Conservation (phyloP, 1,140 invertebrate species). For the Megalonaias nervosa region DNA sequence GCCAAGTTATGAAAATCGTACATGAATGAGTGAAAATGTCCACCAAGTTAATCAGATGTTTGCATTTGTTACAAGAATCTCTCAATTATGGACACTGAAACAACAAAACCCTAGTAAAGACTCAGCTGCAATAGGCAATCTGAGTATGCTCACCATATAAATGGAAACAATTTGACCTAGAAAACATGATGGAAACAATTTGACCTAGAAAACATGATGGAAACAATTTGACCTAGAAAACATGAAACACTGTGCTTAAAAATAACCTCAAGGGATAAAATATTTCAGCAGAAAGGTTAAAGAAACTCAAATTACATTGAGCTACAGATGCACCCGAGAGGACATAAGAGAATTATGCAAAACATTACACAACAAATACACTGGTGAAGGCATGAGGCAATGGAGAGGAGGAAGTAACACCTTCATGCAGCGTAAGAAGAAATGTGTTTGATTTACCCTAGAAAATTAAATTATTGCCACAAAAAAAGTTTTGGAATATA, state of each 20-base stretch:
- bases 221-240: too few species aligned
- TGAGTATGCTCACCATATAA: conserved; percentile 13
- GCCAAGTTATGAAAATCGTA: conserved; percentile 1
- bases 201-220: too few species aligned
- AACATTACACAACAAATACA: neutral
- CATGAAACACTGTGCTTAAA: too few species aligned
- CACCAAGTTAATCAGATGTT: conserved; percentile 1
- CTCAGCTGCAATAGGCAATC: conserved; percentile 10
- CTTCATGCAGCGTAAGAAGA: too few species aligned
- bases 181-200: too few species aligned
- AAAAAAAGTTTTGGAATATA: too few species aligned
- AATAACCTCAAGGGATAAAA: neutral
- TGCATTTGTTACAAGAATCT: conserved; percentile 9
- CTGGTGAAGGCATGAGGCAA: neutral
- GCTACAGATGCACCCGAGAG: neutral
- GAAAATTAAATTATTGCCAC: too few species aligned
- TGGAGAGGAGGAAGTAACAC: too few species aligned
- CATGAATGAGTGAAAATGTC: conserved; percentile 1
- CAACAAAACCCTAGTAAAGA: conserved; percentile 13
- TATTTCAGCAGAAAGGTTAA: conserved; percentile 2
- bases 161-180: conserved; percentile 4
- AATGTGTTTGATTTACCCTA: too few species aligned
- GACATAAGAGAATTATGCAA: conserved; percentile 1
- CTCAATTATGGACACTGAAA: neutral
- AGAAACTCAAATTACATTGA: conserved; percentile 1